Conservation (phyloP, 2,797 vertebrate species). For the Sardinella longiceps region DNA sequence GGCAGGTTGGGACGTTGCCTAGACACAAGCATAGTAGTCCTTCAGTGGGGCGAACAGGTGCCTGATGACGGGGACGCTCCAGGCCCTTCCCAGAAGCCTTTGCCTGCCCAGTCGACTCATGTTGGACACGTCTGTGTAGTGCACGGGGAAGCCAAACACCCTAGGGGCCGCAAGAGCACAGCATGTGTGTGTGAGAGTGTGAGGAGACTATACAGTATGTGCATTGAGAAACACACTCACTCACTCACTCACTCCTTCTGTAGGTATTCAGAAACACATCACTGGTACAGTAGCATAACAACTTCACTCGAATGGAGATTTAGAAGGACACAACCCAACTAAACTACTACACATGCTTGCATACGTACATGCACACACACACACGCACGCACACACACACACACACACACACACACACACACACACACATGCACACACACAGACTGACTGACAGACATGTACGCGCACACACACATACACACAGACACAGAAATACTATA, state of each 20-base stretch:
- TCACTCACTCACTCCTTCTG: neutral
- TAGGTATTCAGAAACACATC: neutral
- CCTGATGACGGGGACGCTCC: constrained; percentile 89
- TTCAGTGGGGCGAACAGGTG: constrained; percentile 95
- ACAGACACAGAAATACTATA: neutral
- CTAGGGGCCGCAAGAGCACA: constrained; percentile 58
- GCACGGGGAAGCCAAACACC: constrained; percentile 89
- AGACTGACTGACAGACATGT: neutral
- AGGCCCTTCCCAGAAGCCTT: constrained; percentile 87
- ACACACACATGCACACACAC: neutral
- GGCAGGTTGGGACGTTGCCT: constrained; percentile 44
- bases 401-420: too few relatives aligned
- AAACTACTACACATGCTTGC: neutral
- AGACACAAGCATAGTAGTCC: constrained; percentile 97
- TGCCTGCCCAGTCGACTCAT: constrained; percentile 90
- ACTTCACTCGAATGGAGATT: neutral
- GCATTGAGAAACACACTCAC: neutral
- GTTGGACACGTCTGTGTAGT: constrained; percentile 91
- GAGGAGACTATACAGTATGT: neutral
- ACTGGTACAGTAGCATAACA: neutral
- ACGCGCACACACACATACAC: neutral
- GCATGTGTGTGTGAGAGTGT: neutral
- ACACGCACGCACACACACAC: neutral
- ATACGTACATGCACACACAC: neutral
- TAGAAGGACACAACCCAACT: neutral